These are phyloP conservation scores for Notolepis coatsorum DNA, from an alignment of 2,797 vertebrate species.

Conservation along the genomic window DNA sequence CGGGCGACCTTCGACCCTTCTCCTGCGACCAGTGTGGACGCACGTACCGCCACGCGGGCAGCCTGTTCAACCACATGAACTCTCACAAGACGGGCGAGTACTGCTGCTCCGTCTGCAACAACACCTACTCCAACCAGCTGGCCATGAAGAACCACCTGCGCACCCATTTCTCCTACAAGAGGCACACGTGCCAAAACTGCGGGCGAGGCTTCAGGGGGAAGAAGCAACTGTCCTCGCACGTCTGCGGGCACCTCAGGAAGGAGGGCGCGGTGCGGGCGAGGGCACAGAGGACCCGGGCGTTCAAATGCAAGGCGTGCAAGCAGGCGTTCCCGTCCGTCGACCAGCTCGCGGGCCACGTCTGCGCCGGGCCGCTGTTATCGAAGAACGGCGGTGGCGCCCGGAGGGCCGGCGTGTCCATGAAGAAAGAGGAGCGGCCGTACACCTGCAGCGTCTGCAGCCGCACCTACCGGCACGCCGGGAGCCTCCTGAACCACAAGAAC, in stretches of 20 bases:
- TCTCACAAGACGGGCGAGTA: slow-evolving; percentile 88
- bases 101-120: slow-evolving; percentile 85
- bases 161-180: slow-evolving; percentile 85
- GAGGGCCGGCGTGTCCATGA: slow-evolving; percentile 5
- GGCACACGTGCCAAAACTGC: slow-evolving; percentile 81
- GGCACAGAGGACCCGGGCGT: slow-evolving; percentile 52
- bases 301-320: slow-evolving; percentile 73
- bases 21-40: slow-evolving; percentile 80
- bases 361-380: slow-evolving; percentile 48
- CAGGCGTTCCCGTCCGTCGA: slow-evolving; percentile 63
- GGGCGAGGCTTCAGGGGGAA: slow-evolving; percentile 80
- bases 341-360: slow-evolving; percentile 68
- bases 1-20: slow-evolving; percentile 72
- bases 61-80: slow-evolving; percentile 88
- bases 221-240: slow-evolving; percentile 78
- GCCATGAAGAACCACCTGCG: slow-evolving; percentile 90
- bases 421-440: slow-evolving; percentile 79
- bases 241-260: slow-evolving; percentile 70
- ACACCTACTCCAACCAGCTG: slow-evolving; percentile 86
- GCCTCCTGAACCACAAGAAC: slow-evolving; percentile 87
- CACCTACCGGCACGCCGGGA: slow-evolving; percentile 86
- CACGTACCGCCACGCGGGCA: slow-evolving; percentile 82
- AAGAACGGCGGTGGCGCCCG: slow-evolving; percentile 23
- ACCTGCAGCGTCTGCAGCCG: slow-evolving; percentile 85
- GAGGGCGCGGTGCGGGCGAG: slow-evolving; percentile 43